A percentile compares a stretch with the other conserved stretches of the same genome.
phyloP scores from a whole-genome alignment of 2,888 invertebrate genomes.

The Harpalus rubripes region DNA sequence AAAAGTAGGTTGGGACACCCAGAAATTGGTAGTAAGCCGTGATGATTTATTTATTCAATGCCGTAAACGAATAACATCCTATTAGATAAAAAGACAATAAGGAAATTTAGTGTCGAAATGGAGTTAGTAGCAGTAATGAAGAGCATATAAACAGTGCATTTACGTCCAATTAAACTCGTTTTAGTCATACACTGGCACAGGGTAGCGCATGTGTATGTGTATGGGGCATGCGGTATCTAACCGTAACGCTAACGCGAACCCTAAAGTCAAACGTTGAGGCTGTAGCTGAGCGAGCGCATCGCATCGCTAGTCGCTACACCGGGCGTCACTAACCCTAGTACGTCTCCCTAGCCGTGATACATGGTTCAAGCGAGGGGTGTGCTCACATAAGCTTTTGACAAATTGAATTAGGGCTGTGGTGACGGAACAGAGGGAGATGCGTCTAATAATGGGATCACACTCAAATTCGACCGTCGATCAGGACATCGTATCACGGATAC shows the following conservation, averaged over 20 bases:
- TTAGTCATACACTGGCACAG: neutral
- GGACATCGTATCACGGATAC: constrained; percentile 31
- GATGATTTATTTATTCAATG: too few species aligned
- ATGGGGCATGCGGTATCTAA: neutral
- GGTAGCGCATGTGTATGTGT: neutral
- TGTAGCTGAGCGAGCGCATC: constrained; percentile 11
- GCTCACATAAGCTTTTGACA: constrained; percentile 78
- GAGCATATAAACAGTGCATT: constrained; percentile 57
- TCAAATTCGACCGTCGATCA: constrained; percentile 64
- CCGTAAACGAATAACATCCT: neutral
- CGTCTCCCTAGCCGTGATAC: constrained; percentile 57
- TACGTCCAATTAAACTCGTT: constrained; percentile 50
- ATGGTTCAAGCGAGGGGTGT: constrained; percentile 71
- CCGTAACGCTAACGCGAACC: constrained; percentile 11
- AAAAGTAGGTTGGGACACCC: too few species aligned
- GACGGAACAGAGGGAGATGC: constrained; percentile 71
- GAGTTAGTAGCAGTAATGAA: constrained; percentile 24
- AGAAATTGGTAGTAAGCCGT: too few species aligned
- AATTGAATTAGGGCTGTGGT: constrained; percentile 78
- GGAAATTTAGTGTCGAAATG: neutral
- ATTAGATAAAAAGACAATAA: neutral
- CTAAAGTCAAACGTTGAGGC: constrained; percentile 36
- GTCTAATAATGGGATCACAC: constrained; percentile 67
- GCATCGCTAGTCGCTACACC: constrained; percentile 31
- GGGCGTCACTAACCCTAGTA: constrained; percentile 9